phyloP scores from a whole-genome alignment of 2,797 vertebrate genomes.

The Muscicapa striata region DNA sequence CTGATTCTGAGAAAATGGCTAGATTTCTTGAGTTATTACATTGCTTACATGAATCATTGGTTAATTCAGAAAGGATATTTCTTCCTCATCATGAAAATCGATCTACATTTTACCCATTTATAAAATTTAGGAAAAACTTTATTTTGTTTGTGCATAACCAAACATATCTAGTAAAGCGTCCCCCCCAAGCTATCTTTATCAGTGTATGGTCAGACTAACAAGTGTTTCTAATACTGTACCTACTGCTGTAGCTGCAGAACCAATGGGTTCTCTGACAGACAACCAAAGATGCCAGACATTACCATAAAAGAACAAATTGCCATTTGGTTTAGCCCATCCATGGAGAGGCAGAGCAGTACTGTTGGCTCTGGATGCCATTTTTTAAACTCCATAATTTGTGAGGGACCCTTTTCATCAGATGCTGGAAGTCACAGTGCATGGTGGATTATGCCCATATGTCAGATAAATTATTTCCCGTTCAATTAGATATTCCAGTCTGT shows the following conservation, averaged over 20 bases:
- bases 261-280: background rate
- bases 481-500: background rate
- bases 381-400: background rate
- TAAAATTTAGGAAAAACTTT: background rate
- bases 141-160: background rate
- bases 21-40: background rate
- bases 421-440: background rate
- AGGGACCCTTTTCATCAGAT: background rate
- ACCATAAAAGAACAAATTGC: background rate
- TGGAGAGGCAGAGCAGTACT: background rate
- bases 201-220: background rate
- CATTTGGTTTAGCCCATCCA: background rate
- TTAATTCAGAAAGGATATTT: background rate
- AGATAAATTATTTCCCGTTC: background rate
- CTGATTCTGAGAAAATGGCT: background rate
- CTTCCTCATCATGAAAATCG: accelerated
- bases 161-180: background rate
- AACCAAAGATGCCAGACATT: background rate
- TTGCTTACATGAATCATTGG: background rate
- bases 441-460: background rate
- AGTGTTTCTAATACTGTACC: too few relatives aligned
- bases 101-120: background rate
- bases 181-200: background rate
- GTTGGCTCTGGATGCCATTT: background rate
- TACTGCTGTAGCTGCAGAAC: background rate